A percentile compares a stretch with the other conserved stretches of the same genome.
phyloP scores from a whole-genome alignment of 1,140 invertebrate genomes.

The Matsumurasca onukii region DNA sequence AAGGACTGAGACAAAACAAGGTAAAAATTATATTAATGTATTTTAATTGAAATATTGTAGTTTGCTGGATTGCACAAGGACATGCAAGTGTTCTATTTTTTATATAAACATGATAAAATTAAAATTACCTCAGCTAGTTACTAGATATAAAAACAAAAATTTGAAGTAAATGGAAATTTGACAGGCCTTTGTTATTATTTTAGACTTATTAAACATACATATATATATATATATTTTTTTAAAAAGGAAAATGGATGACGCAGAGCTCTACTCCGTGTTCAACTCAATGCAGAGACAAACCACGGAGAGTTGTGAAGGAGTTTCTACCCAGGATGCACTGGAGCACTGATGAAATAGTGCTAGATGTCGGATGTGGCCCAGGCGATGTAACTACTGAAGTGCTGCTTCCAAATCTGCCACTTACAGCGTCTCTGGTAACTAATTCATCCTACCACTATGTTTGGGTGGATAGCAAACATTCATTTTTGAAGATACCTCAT shows the following conservation, averaged over 20 bases:
- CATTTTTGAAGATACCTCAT: not conserved
- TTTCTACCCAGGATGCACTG: slow-evolving; percentile 26
- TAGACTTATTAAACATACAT: too few relatives aligned
- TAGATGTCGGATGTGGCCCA: slow-evolving; percentile 80
- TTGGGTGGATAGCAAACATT: not conserved
- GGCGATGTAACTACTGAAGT: slow-evolving; percentile 69
- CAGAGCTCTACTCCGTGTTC: slow-evolving; percentile 15
- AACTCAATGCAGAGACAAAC: slow-evolving; percentile 28
- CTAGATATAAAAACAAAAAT: too few relatives aligned
- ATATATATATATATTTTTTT: too few relatives aligned
- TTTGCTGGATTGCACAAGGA: too few relatives aligned
- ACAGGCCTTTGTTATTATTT: too few relatives aligned
- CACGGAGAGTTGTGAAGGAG: slow-evolving; percentile 7
- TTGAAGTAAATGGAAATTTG: too few relatives aligned
- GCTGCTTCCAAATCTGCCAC: slow-evolving; percentile 63
- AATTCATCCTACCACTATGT: not conserved
- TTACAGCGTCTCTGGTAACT: slow-evolving; percentile 36
- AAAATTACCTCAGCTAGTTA: too few relatives aligned
- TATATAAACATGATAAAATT: too few relatives aligned
- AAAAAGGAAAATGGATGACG: slow-evolving; percentile 27
- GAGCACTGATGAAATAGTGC: slow-evolving; percentile 38
- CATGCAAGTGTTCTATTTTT: too few relatives aligned
- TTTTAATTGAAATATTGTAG: too few relatives aligned
- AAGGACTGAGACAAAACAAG: too few relatives aligned
- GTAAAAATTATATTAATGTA: too few relatives aligned